Evolutionary conservation across 2,888 invertebrate species (phyloP), one percentile per base, ranked within the genome.

Genomic region (Cotesia congregata): DNA sequence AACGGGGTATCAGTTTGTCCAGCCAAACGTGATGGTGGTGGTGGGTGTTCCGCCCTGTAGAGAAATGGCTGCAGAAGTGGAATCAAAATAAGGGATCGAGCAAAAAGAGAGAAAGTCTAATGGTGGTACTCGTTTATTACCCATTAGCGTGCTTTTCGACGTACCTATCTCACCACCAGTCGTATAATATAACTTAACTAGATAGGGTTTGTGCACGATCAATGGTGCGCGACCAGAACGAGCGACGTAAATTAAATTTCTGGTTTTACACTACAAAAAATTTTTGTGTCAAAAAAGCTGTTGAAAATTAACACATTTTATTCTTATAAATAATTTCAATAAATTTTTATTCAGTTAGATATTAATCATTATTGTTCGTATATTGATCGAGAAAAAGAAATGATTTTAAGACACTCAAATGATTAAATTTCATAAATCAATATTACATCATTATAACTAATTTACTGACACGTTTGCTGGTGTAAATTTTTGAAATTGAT

Each of bases 81-180:
- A 50, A 50, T 50, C 50, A 50, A 50, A 50, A 50, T 50, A 50
- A 50, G 50, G 50, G 50, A 12, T 12, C 7, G 12, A 50, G 50
- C 12, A 50, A 50, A 67, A 67, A 67, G 67, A 12, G 62, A 61
- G 17, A 72, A 60, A 50, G 62, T 39, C 69, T 77, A 77, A 77
- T 77, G 77, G 73, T 72, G 61, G 65, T 73, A 67, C 73, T 77
- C 77, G 73, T 77, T 77, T 77, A 73, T 73, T 74, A 69, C 77
- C 73, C 77, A 77, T 77, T 77, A 77, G 73, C 65, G 68, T 61
- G 69, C 65, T 77, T 68, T 73, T 65, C 72, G 39, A 72, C 61
- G 50, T 65, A 65, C 50, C 41, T 72, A 50, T 50, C 50, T 50
- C 50, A 50, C 2, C 64, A 70, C 59, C 38, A 65, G 41, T 30